phyloP scores from a whole-genome alignment of 2,113 vertebrate species.

The Macaca nemestrina region DNA sequence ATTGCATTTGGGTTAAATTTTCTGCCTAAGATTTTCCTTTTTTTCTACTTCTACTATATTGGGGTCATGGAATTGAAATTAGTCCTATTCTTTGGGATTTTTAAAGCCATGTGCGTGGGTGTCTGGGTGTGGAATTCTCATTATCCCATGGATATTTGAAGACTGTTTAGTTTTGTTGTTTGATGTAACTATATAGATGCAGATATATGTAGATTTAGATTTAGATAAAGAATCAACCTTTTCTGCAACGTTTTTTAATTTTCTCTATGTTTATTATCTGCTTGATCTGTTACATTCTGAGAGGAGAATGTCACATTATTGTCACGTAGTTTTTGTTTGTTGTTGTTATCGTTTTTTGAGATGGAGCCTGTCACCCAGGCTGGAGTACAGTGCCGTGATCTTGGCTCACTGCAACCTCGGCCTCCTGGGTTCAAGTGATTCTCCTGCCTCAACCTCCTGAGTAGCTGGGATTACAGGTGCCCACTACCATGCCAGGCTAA shows the following conservation, averaged over 20 bases:
- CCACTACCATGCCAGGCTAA: rapidly evolving
- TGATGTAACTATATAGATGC: background rate
- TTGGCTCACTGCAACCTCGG: no score
- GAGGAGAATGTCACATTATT: background rate
- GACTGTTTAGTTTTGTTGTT: background rate
- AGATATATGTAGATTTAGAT: background rate
- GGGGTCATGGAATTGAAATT: background rate
- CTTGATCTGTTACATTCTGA: background rate
- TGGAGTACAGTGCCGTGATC: no score
- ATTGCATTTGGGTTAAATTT: background rate
- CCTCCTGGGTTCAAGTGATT: no score
- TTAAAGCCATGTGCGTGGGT: background rate
- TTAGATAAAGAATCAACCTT: background rate
- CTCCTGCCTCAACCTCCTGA: no score
- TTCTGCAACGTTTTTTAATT: background rate
- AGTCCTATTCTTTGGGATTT: background rate
- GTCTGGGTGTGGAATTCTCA: background rate
- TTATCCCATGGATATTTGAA: background rate
- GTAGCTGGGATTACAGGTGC: no score
- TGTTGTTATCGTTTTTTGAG: background rate
- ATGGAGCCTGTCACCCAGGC: no score
- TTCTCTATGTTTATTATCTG: background rate
- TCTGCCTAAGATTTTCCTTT: background rate
- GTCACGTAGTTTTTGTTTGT: background rate
- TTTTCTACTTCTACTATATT: background rate